Conservation (phyloP, 2,113 vertebrate species). For the Neodontobutis hainanensis region DNA sequence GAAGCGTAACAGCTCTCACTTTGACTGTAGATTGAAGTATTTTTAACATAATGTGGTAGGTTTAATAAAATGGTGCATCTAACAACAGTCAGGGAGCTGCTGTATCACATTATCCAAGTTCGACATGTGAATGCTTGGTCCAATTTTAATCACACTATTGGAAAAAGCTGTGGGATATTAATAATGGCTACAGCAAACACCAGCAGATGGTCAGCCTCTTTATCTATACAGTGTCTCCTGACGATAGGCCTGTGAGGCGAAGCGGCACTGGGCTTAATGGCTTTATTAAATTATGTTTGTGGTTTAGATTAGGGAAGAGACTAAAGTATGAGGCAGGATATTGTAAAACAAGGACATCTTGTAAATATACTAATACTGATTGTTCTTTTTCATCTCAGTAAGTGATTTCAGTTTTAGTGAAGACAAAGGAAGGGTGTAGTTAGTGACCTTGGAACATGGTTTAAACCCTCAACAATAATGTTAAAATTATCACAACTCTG, state of each 20-base stretch:
- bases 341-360: slow-evolving; percentile 2
- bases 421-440: background rate
- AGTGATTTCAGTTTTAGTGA: slow-evolving; percentile 1
- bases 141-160: slow-evolving; percentile 1
- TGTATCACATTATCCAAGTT: background rate
- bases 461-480: background rate
- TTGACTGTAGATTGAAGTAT: background rate
- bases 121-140: background rate
- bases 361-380: background rate
- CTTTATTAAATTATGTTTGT: slow-evolving; percentile 11
- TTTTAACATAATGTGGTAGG: background rate
- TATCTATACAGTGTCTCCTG: slow-evolving; percentile 8
- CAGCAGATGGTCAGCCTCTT: slow-evolving; percentile 27
- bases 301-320: slow-evolving; percentile 4
- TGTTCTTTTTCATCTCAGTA: background rate
- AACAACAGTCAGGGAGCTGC: background rate
- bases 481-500: background rate
- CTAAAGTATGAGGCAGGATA: background rate
- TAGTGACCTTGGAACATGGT: background rate
- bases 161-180: slow-evolving; percentile 8
- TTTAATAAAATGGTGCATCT: background rate
- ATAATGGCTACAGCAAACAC: slow-evolving; percentile 8
- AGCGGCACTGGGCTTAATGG: background rate
- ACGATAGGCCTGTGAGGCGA: background rate
- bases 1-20: background rate